Conservation (phyloP, 37 sponge, comb jelly and placozoan species). For the Agelas oroides region DNA sequence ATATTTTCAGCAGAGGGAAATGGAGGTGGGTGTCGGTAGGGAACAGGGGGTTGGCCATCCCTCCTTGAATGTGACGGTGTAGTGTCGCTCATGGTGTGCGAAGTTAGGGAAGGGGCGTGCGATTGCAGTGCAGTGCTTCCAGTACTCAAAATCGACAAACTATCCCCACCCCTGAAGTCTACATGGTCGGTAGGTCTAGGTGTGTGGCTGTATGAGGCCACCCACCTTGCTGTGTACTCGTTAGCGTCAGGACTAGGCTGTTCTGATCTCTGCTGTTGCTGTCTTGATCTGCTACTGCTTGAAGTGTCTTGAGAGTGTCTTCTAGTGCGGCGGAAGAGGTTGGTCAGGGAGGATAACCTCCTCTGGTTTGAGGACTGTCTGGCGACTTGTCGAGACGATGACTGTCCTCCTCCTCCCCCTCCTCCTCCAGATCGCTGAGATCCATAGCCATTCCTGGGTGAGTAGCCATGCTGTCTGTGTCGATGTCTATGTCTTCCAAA, state of each 20-base stretch:
- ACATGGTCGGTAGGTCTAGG: slow-evolving; percentile 22
- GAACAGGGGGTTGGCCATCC: slow-evolving; percentile 6
- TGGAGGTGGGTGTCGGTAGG: slow-evolving; percentile 49
- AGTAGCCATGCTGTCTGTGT: slow-evolving; percentile 1
- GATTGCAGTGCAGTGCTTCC: background rate
- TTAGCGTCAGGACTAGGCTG: background rate
- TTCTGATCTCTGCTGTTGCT: background rate
- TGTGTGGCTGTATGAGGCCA: slow-evolving; percentile 44
- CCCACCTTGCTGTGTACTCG: slow-evolving; percentile 46
- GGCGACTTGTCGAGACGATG: too few species aligned
- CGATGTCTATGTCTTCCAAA: slow-evolving; percentile 17
- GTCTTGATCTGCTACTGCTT: background rate
- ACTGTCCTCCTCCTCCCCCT: background rate
- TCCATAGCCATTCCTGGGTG: background rate
- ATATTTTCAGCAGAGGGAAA: slow-evolving; percentile 7
- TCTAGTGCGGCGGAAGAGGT: slow-evolving; percentile 21
- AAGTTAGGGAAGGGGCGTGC: background rate
- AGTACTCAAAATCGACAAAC: background rate
- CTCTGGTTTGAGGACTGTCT: background rate
- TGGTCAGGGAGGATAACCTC: slow-evolving; percentile 27
- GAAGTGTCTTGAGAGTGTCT: background rate
- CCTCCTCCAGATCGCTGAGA: background rate
- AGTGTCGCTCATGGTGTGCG: background rate
- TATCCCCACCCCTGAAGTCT: background rate
- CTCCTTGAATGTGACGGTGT: background rate